Conservation (phyloP, 2,113 vertebrate species). For the Equus quagga region DNA sequence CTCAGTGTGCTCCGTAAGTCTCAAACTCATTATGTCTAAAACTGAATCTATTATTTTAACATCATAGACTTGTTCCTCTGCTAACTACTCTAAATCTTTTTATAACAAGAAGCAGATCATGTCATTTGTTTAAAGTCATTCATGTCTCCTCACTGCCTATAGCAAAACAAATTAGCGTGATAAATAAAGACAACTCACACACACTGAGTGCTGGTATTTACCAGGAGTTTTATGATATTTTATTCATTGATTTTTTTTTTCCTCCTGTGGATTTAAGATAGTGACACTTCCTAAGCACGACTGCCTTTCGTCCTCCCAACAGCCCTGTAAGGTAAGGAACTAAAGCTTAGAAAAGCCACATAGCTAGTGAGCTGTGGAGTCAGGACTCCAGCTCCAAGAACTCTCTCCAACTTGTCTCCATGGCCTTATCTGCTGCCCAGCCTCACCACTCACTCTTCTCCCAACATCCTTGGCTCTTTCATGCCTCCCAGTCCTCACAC, state of each 20-base stretch:
- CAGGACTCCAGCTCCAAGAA: neutral
- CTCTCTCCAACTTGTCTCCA: neutral
- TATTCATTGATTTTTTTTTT: neutral
- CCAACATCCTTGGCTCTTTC: neutral
- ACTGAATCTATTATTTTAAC: neutral
- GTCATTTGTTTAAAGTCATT: slow-evolving; percentile 13
- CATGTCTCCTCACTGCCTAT: neutral
- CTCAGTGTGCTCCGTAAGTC: neutral
- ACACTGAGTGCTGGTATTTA: neutral
- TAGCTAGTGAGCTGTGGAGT: neutral
- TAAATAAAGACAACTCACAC: neutral
- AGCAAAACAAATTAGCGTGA: slow-evolving; percentile 29
- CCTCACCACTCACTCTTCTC: neutral
- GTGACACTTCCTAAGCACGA: neutral
- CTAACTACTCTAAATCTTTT: slow-evolving; percentile 22
- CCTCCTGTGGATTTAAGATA: neutral
- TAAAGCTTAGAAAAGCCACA: neutral
- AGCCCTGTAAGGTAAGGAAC: neutral
- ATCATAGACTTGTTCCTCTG: neutral
- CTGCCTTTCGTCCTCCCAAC: neutral
- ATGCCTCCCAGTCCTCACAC: neutral
- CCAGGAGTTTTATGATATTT: neutral
- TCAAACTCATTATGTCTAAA: neutral
- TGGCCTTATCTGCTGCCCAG: neutral
- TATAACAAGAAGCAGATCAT: neutral